Percentiles rank a stretch among this genome's conserved stretches.
These are phyloP conservation scores for Unio pictorum DNA, from an alignment of 2,888 invertebrate genomes.

Conservation along the genomic window DNA sequence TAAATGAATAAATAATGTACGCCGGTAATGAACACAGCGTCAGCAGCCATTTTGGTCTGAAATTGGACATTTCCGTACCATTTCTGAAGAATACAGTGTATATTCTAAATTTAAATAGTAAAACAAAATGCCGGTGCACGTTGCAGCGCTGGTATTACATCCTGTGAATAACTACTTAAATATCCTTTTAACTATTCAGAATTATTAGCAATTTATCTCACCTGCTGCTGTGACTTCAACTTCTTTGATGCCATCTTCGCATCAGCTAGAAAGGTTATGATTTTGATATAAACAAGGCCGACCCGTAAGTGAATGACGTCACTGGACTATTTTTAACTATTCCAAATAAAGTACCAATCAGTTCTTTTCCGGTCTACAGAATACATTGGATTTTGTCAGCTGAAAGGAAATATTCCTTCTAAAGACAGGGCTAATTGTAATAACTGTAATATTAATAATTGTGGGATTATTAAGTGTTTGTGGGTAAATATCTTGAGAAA, in stretches of 20 bases:
- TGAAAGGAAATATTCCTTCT: too few relatives aligned
- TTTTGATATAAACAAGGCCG: slow-evolving; percentile 22
- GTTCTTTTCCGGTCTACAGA: too few relatives aligned
- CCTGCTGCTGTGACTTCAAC: slow-evolving; percentile 47
- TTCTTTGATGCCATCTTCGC: slow-evolving; percentile 51
- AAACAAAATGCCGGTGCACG: neutral
- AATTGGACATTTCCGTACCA: neutral
- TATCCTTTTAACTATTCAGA: neutral
- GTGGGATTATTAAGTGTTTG: too few relatives aligned
- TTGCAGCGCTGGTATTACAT: neutral
- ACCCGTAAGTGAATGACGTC: slow-evolving; percentile 44
- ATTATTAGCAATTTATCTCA: slow-evolving; percentile 18
- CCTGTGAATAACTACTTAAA: too few relatives aligned
- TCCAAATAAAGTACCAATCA: too few relatives aligned
- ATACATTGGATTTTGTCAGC: too few relatives aligned
- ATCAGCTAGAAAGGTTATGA: slow-evolving; percentile 36
- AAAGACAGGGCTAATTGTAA: too few relatives aligned
- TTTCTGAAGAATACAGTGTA: neutral
- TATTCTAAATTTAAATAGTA: neutral
- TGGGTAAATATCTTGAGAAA: too few relatives aligned
- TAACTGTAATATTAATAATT: too few relatives aligned
- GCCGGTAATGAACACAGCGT: neutral
- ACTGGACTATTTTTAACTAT: slow-evolving; percentile 4
- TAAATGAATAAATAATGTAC: too few relatives aligned
- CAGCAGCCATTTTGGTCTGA: neutral